A percentile compares a stretch with the other conserved stretches of the same genome.
These are phyloP conservation scores for Zosterops borbonicus DNA, from an alignment of 2,113 vertebrate genomes.

Conservation along the genomic window DNA sequence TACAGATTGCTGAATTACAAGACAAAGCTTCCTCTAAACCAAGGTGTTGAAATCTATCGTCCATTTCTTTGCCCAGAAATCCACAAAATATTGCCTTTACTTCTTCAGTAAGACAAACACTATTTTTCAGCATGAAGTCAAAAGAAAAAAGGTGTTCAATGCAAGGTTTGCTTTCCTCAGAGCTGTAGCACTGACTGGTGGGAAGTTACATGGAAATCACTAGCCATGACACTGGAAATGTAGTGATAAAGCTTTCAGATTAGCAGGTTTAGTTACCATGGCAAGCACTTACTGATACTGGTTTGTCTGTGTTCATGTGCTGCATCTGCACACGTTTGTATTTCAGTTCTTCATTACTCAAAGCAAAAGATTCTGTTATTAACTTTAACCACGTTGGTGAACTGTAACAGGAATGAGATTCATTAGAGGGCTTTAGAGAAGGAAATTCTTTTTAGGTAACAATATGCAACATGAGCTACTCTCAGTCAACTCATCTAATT, in stretches of 20 bases:
- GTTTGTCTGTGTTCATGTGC: neutral
- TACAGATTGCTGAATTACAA: slow-evolving; percentile 1
- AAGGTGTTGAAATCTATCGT: neutral
- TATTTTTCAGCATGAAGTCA: neutral
- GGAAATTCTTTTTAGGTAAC: neutral
- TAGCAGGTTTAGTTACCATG: neutral
- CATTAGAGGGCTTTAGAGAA: neutral
- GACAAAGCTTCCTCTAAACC: slow-evolving; percentile 39
- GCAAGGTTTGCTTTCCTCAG: neutral
- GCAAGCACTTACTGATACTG: neutral
- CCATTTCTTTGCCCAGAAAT: neutral
- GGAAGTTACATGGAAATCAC: neutral
- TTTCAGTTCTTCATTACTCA: neutral
- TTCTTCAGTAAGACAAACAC: neutral
- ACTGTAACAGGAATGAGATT: neutral
- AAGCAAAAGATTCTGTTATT: neutral
- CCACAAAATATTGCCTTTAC: neutral
- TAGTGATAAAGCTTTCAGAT: neutral
- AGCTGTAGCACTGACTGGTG: neutral
- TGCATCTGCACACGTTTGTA: neutral
- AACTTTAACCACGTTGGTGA: neutral
- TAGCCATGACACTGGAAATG: neutral
- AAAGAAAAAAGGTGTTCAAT: neutral
- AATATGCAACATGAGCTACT: neutral
- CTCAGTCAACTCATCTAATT: neutral